These are phyloP conservation scores for Emys orbicularis DNA, from an alignment of 2,797 vertebrate species.

Conservation along the genomic window DNA sequence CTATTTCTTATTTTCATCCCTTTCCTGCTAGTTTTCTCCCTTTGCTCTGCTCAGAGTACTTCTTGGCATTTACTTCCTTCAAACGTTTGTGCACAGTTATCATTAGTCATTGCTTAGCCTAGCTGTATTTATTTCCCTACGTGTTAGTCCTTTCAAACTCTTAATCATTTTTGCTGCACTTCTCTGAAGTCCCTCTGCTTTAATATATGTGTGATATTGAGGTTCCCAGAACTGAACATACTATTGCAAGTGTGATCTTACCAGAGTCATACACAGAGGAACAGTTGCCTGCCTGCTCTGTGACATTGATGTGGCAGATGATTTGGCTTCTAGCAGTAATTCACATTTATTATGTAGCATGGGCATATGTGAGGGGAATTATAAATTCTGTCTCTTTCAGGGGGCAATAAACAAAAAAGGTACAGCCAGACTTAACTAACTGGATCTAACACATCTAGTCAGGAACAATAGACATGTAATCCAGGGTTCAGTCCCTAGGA, in stretches of 20 bases:
- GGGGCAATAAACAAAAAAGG: not conserved
- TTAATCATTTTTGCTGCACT: constrained; percentile 17
- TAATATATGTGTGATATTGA: constrained; percentile 41
- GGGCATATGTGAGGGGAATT: not conserved
- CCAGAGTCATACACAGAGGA: not conserved
- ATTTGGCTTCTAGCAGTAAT: not conserved
- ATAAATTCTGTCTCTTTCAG: not conserved
- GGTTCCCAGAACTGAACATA: constrained; percentile 6
- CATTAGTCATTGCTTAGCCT: not conserved
- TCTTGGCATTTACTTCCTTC: not conserved
- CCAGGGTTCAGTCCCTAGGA: accelerated
- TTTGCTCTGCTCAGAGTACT: not conserved
- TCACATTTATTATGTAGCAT: not conserved
- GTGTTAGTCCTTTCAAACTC: not conserved
- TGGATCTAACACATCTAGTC: not conserved
- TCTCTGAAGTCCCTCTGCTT: constrained; percentile 33
- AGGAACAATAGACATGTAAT: not conserved
- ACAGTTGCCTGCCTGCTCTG: not conserved
- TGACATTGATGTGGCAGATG: not conserved
- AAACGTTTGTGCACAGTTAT: not conserved
- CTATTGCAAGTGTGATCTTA: constrained; percentile 17
- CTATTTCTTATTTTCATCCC: not conserved
- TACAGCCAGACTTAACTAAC: not conserved
- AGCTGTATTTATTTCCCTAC: constrained; percentile 1
- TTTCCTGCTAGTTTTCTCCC: not conserved